Base-by-base conservation (phyloP, 2,113 vertebrate species). In the Oenanthe melanoleuca region DNA sequence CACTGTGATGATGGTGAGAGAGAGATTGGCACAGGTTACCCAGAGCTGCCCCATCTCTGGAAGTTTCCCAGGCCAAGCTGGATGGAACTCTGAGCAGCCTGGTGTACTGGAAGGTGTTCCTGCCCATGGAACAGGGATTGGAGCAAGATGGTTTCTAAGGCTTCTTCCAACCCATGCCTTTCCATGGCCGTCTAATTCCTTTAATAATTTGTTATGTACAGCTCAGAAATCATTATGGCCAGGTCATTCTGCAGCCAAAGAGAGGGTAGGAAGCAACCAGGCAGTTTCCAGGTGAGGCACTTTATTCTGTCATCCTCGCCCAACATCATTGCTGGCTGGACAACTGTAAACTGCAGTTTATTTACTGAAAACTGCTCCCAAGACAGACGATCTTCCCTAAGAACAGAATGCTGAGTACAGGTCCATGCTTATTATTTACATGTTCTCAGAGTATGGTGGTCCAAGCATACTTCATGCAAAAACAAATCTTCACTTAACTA, bases 271-370 rank as follows among this genome's bases (percentile, higher is more conserved):
- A 80, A 59, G 12, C 16, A 65, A 26, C 31, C 45, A 29, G 19
- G 12, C 26, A 40, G 3, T 45, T 40, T 66, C 44, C 26, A 60
- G 13, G 37, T 7, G 8, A 74, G 23, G 23, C 15, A 2, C 34
- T 89, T 78, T 59, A 22, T 66, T n/a, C 55, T 8, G 19, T 56
- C 3, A 2, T 13, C 40, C 29, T 34, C 0, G 0, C 28, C 23
- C 69, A 40, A 44, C 11, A 47, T 12, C 45, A 26, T 12, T 69
- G 4, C 40, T 49, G 87, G 17, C 15, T 37, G 13, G 12, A 73
- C 8, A 70, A 38, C 8, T 13, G 8, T 25, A 59, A 59, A 13
- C 8, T 65, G 14, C 9, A 56, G 44, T 82, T 53, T 53, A 8
- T 29, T 84, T 84, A 4, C 14, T 33, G 8, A 6, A 53, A 87